Base-by-base conservation (phyloP, 2,888 invertebrate genomes). In the Caenorhabditis sp. region DNA sequence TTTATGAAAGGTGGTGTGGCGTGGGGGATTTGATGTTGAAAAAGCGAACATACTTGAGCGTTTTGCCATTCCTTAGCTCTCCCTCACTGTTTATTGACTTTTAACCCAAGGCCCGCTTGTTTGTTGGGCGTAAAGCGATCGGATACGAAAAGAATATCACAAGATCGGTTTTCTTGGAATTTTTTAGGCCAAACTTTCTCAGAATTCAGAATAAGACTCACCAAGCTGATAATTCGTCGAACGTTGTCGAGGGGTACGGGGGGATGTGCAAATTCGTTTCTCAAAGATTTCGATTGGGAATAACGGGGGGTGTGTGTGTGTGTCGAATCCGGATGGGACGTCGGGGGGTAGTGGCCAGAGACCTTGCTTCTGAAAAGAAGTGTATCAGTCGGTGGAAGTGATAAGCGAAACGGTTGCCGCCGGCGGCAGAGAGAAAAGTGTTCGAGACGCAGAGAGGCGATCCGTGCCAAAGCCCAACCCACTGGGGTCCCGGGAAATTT, bases 261-360 rank as follows among this genome's bases (percentile, higher is more conserved):
- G 56, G 30, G 24, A 35, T 35, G 11, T 32, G 50, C 35, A 27
- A n/a, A 20, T 70, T 70, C 59, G 59, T 70, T 70, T 70, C 68
- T 53, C 68, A 70, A 68, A 70, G 68, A 20, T 70, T 59, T 70
- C 68, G 68, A 70, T 70, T 70, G 68, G 50, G 68, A 70, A 59
- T 70, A 70, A 70, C 68, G 65, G 24, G n/a, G n/a, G n/a, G n/a
- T n/a, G n/a, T n/a, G 32, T 58, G 27, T 17, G 22, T 52, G 43
- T 37, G 58, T 59, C 68, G 68, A 70, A 70, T 70, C 68, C 59
- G 68, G 68, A 50, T 70, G 68, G 68, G 68, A 70, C 68, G 66
- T 39, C 48, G 56, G 41, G 43, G 52, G 48, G 68, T 53, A 45
- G 68, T 68, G 68, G 68, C 58, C 56, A 32, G 30, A 48, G 52